phyloP scores from a whole-genome alignment of 1,140 invertebrate species.

The Heliothis subflexa region DNA sequence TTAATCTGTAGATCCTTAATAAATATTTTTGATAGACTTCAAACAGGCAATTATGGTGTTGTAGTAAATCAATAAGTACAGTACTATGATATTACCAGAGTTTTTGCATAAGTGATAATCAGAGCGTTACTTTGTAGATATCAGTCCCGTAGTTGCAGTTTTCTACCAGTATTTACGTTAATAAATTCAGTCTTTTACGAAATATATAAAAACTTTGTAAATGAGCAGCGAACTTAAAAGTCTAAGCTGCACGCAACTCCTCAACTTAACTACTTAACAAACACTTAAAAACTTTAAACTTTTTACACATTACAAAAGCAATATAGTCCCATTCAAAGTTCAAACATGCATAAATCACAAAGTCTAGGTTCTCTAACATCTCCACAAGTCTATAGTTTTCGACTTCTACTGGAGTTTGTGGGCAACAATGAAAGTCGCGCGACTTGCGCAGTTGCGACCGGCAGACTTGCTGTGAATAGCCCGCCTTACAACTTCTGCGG shows the following conservation, averaged over 20 bases:
- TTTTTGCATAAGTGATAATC: background rate
- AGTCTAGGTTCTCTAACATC: slow-evolving; percentile 24
- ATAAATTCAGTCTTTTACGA: too few species aligned
- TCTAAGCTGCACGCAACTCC: background rate
- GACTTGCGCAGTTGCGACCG: slow-evolving; percentile 18
- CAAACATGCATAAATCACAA: slow-evolving; percentile 47
- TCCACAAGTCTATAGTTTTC: slow-evolving; percentile 39
- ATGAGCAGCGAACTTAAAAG: background rate
- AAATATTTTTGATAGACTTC: too few species aligned
- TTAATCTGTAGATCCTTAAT: too few species aligned
- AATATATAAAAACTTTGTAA: background rate
- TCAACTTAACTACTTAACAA: background rate
- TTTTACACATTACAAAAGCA: slow-evolving; percentile 44
- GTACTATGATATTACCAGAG: too few species aligned
- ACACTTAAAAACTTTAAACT: slow-evolving; percentile 38
- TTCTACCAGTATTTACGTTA: too few species aligned
- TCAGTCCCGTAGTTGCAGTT: background rate
- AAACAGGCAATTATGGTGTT: too few species aligned
- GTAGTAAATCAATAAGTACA: too few species aligned
- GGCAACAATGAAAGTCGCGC: slow-evolving; percentile 36
- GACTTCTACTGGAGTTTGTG: slow-evolving; percentile 35
- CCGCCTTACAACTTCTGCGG: slow-evolving; percentile 25
- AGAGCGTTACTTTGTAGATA: background rate
- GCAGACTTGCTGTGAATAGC: slow-evolving; percentile 18
- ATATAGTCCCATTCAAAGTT: slow-evolving; percentile 44